Conservation (phyloP, 92 coral and sea anemone genomes). For the Bergia sp. region DNA sequence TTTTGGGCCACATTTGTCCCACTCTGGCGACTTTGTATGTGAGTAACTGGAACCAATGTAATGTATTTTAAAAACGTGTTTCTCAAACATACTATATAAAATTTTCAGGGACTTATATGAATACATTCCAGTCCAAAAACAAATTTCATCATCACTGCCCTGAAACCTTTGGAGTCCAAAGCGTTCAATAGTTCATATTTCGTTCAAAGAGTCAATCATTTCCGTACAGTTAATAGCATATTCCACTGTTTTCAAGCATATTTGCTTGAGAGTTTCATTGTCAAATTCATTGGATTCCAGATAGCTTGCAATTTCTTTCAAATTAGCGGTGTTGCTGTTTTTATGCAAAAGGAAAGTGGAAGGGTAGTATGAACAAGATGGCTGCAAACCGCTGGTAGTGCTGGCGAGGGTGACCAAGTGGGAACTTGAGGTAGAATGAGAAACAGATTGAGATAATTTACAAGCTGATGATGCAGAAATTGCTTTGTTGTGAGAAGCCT, state of each 20-base stretch:
- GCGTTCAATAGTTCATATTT: not conserved
- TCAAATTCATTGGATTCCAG: not conserved
- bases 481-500: constrained; percentile 8
- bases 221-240: constrained; percentile 1
- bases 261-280: not conserved
- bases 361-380: not conserved
- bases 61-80: not conserved
- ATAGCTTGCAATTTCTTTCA: not conserved
- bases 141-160: constrained; percentile 28
- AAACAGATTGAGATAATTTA: not conserved
- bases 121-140: constrained; percentile 21
- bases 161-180: constrained; percentile 3
- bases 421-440: not conserved
- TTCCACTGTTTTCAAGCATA: not conserved
- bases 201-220: not conserved
- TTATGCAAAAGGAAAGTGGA: not conserved
- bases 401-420: not conserved
- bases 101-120: constrained; percentile 1
- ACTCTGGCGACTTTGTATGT: not conserved
- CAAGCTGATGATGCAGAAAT: not conserved
- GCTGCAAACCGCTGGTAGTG: not conserved
- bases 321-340: not conserved
- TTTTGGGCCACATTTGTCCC: not conserved
- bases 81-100: not conserved
- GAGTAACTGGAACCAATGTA: not conserved